phyloP scores from a whole-genome alignment of 2,888 invertebrate genomes.

The Caenorhabditis imperialis region DNA sequence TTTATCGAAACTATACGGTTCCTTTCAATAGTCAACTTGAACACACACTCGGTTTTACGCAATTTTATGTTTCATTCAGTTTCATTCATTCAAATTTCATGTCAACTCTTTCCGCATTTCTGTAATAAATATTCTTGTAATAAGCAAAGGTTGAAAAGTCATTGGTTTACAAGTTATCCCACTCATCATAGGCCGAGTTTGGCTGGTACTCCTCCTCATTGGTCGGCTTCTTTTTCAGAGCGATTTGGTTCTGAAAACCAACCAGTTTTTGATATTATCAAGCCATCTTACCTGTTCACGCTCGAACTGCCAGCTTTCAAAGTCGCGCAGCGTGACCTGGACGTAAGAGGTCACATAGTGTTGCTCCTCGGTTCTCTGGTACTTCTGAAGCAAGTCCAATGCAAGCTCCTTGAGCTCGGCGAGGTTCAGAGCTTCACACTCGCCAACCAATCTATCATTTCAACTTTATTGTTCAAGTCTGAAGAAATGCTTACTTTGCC shows the following conservation, averaged over 20 bases:
- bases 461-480: too few relatives aligned
- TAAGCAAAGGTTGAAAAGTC: too few relatives aligned
- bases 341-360: conserved; percentile 75
- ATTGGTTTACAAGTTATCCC: conserved; percentile 71
- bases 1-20: conserved; percentile 19
- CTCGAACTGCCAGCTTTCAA: conserved; percentile 77
- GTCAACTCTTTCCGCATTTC: too few relatives aligned
- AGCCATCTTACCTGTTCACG: conserved; percentile 72
- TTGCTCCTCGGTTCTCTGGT: conserved; percentile 77
- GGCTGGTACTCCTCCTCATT: conserved; percentile 67
- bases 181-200: conserved; percentile 74
- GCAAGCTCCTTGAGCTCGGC: conserved; percentile 76
- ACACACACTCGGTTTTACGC: conserved; percentile 15
- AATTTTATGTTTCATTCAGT: neutral
- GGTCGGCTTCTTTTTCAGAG: conserved; percentile 68
- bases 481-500: conserved; percentile 68
- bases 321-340: conserved; percentile 75
- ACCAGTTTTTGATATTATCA: neutral
- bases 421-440: conserved; percentile 76
- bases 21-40: conserved; percentile 19
- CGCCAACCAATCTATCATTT: conserved; percentile 75
- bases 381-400: conserved; percentile 75
- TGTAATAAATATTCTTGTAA: too few relatives aligned
- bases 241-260: conserved; percentile 65
- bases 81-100: neutral